phyloP scores from a whole-genome alignment of 2,797 vertebrate species.

The Esox lucius region DNA sequence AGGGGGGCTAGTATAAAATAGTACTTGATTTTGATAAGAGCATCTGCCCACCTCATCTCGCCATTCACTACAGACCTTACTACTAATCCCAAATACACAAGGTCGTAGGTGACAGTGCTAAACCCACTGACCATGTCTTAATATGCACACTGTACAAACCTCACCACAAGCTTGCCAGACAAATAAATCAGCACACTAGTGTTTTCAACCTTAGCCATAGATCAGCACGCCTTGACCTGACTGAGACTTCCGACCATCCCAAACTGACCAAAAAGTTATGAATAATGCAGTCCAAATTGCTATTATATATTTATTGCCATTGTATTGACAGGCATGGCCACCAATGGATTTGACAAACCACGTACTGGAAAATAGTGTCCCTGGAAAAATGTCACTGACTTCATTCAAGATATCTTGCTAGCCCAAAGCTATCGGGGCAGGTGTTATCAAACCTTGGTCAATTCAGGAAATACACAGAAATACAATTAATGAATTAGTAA shows the following conservation, averaged over 20 bases:
- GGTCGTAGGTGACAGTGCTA: slow-evolving; percentile 23
- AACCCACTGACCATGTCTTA: background rate
- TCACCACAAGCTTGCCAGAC: slow-evolving; percentile 17
- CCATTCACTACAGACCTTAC: background rate
- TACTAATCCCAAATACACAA: slow-evolving; percentile 15
- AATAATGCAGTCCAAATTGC: background rate
- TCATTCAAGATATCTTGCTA: background rate
- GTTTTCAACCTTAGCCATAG: slow-evolving; percentile 6
- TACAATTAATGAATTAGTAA: background rate
- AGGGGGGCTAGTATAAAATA: no score
- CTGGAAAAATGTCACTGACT: background rate
- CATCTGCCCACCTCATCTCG: no score
- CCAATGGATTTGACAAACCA: slow-evolving; percentile 16
- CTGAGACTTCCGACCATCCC: background rate
- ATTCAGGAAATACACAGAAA: background rate
- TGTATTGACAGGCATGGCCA: slow-evolving; percentile 19
- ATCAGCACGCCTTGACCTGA: slow-evolving; percentile 5
- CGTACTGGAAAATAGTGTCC: background rate
- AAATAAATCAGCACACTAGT: background rate
- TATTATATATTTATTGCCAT: slow-evolving; percentile 42
- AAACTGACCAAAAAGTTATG: background rate
- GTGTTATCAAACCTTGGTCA: background rate
- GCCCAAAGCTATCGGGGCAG: background rate
- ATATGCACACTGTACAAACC: background rate
- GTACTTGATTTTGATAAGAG: no score